Conservation (phyloP, 2,797 vertebrate genomes). For the Oreortyx pictus region DNA sequence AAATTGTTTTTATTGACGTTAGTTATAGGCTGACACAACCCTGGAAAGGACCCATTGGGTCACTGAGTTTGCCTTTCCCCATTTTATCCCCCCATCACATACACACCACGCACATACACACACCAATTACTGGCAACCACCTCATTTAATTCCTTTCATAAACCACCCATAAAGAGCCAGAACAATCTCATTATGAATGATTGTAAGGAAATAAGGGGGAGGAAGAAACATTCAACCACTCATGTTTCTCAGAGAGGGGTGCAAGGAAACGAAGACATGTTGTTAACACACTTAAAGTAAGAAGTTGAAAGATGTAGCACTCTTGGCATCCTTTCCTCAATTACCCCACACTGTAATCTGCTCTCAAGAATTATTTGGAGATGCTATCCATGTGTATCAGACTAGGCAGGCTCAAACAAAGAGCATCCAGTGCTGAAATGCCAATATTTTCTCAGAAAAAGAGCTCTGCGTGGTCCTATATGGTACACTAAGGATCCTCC, state of each 20-base stretch:
- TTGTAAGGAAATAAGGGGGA: neutral
- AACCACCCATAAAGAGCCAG: conserved; percentile 29
- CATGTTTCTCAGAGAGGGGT: neutral
- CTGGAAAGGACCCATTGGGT: conserved; percentile 25
- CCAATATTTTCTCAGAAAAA: neutral
- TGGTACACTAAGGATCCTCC: neutral
- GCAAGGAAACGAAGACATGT: neutral
- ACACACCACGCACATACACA: no score
- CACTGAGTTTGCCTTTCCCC: neutral
- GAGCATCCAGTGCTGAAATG: neutral
- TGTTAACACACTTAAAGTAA: neutral
- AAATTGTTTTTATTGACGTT: conserved; percentile 34
- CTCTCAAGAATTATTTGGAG: neutral
- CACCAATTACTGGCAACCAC: neutral
- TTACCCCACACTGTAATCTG: neutral
- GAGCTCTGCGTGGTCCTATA: no score
- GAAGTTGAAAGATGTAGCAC: neutral
- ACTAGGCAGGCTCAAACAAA: neutral
- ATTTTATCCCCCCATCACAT: neutral
- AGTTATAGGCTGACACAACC: conserved; percentile 40
- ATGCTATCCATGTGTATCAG: neutral
- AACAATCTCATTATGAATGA: conserved; percentile 26
- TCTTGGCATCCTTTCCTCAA: neutral
- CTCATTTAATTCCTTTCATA: conserved; percentile 36
- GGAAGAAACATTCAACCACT: neutral